Evolutionary conservation across 2,797 vertebrate genomes (phyloP), one percentile per base, ranked within the genome.

Genomic region (Anniella stebbinsi): DNA sequence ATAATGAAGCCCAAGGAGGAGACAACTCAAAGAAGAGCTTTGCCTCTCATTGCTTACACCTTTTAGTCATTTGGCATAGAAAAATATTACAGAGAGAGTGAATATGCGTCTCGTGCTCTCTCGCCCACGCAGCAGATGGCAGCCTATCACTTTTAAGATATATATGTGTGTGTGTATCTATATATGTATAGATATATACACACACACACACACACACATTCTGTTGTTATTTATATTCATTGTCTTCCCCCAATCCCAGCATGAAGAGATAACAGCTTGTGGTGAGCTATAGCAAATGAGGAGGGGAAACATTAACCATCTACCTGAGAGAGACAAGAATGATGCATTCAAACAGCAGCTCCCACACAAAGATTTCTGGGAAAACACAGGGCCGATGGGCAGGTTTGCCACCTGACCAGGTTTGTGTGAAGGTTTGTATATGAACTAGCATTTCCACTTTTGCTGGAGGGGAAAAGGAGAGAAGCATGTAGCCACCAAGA

Each of bases 121-220:
- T 92, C 81, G 30, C 95, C 96, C 93, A 95, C 96, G 3, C 4
- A 9, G 72, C 96, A 97, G 96, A 96, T 95, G 95, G 96, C 28
- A 51, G 92, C 92, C 95, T 96, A 92, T 94, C 36, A 51, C 93
- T 86, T 94, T 88, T 21, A 70, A 86, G 66, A 80, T 28, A 28
- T 67, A 25, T 21, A 9, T 30, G 11, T 36, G 6, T 45, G 6
- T 45, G 6, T 45, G 6, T 45, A 45, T 45, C 3, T 45, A 45
- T 45, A 45, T 45, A 45, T 45, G 6, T 45, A 45, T 45, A 45
- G 3, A 45, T 45, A 51, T 8, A 57, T 5, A 36, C 76, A 28
- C 21, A 23, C n/a, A 30, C 6, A 38, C 25, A 72, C 28, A 28
- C 13, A 67, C n/a, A 66, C 86, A n/a, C n/a, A 93, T 80, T 92